Base-by-base conservation (phyloP, 2,113 vertebrate genomes). In the Cepphus grylle region DNA sequence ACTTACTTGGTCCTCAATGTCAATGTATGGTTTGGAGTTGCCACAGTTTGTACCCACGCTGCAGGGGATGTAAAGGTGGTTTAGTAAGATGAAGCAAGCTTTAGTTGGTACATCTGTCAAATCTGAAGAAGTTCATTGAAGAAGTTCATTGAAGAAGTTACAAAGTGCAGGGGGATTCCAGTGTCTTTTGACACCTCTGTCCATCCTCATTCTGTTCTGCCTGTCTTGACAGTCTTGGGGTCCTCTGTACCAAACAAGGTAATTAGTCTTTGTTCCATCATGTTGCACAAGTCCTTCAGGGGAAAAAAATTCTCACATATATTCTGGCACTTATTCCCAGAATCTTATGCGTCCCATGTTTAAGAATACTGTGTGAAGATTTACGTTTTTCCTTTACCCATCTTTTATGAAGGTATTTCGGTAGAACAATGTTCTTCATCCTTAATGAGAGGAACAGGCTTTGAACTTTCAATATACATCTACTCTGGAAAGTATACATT, bases 11-110 rank as follows among this genome's bases (percentile, higher is more conserved):
- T 53, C 25, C 9, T 66, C 27, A 49, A 12, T n/a, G 32, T 86
- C 58, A 63, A n/a, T 29, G 12, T 40, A 14, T 30, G 36, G 45
- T n/a, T 45, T 36, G 40, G 81, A 72, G 53, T 25, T 87, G 52
- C n/a, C 12, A n/a, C 34, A 12, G 38, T 40, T 90, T 32, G 17
- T 70, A 45, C 43, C 19, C 11, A 8, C 0, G 0, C 69, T 70
- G 4, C 6, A 70, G 30, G 23, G 77, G 30, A 66, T 32, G 22
- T 53, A 61, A 72, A 88, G 23, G 47, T 88, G 62, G 7, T 66
- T 73, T 49, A 42, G 30, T 47, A 45, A 70, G 55, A 9, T 34
- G 58, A 77, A 86, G 23, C 43, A 74, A 82, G 21, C 36, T 88
- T 40, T 82, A 52, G 26, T 23, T 89, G 23, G 21, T 70, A 3